A percentile compares a stretch with the other conserved stretches of the same genome.
Conservation (phyloP, 2,888 invertebrate genomes). For the Chaetogeoica ovagalla region DNA sequence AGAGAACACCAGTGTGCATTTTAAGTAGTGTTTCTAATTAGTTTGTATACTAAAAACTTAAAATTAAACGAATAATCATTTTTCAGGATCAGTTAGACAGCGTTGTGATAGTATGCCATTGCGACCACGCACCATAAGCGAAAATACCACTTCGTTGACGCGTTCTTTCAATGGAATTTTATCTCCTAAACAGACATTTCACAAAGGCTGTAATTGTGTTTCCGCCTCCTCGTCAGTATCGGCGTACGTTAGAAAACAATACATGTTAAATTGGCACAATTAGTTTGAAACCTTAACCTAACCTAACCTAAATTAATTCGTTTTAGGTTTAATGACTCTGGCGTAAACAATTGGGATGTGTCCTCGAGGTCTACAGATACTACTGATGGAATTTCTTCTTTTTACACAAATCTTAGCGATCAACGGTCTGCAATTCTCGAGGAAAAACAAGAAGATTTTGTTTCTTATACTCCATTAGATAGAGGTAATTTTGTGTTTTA, state of each 20-base stretch:
- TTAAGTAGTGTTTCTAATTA: not conserved
- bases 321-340: constrained; percentile 44
- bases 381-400: constrained; percentile 45
- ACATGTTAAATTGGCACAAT: not conserved
- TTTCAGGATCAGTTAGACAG: constrained; percentile 62
- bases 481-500: constrained; percentile 26
- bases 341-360: constrained; percentile 12
- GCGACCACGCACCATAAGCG: constrained; percentile 70
- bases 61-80: not conserved
- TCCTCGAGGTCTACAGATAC: constrained; percentile 37
- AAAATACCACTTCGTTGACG: constrained; percentile 60
- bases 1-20: no score
- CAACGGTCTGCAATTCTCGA: constrained; percentile 48
- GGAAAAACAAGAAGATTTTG: constrained; percentile 50
- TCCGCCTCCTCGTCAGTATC: constrained; percentile 29
- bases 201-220: constrained; percentile 49
- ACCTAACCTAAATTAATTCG: no score
- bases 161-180: constrained; percentile 41
- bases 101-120: constrained; percentile 84
- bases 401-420: constrained; percentile 33
- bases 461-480: constrained; percentile 44
- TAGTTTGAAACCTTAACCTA: not conserved
- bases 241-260: constrained; percentile 6
- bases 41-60: not conserved
- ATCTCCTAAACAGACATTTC: constrained; percentile 47